Base-by-base conservation (phyloP, 2,888 invertebrate genomes). In the Euclidia mi region DNA sequence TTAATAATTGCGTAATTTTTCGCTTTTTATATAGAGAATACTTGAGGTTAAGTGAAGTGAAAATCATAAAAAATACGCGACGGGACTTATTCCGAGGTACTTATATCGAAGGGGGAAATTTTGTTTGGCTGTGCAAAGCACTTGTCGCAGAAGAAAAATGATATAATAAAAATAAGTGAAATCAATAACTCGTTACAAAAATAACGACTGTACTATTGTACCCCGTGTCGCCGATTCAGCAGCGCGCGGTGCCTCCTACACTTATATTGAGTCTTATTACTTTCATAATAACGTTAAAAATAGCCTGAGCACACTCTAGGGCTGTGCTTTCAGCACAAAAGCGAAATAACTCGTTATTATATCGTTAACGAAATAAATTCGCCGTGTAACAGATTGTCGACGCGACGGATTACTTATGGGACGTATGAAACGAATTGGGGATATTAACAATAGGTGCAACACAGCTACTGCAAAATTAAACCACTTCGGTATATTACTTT, bases 341-440 rank as follows among this genome's bases (percentile, higher is more conserved):
- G 65, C 72, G 73, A 75, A 83, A 76, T 75, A 76, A 77, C 70
- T 78, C 75, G 78, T 81, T 81, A 86, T 84, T 81, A 81, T 80
- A 72, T 78, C 76, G 79, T 79, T 84, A 85, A 84, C 81, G 78
- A 81, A 72, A 81, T 82, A 81, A 84, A 80, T 64, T 69, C 47
- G 45, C 44, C 51, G 57, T 57, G 66, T 68, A 57, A 46, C 67
- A 67, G 50, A 71, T 68, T 78, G 80, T 69, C 61, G 74, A 82
- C 67, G 70, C 68, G 52, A 74, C 78, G 71, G 72, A 76, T 80
- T 78, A 73, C 57, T 51, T 58, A 59, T 49, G 55, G 59, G 62
- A 69, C 55, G 69, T 68, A 59, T 60, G 52, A 66, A 69, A 62
- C 57, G 74, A 77, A 77, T 79, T 76, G 75, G 61, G 6, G 20